Evolutionary conservation across 2,113 vertebrate genomes (phyloP), one percentile per base, ranked within the genome.

Genomic region (Pungitius pungitius): DNA sequence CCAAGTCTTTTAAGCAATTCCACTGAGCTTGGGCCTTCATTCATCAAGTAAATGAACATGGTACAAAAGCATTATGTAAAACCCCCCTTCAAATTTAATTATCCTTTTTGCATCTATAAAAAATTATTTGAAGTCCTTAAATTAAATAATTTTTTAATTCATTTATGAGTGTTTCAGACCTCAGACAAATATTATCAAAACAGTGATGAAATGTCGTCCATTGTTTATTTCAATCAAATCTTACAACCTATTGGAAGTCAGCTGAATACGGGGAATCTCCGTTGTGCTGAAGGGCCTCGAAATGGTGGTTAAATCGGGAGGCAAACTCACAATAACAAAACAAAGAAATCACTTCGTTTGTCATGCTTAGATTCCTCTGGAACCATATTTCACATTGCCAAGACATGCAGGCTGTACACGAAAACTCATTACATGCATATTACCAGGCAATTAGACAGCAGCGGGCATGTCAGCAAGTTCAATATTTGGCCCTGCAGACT

Each of bases 381-480:
- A 87, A 78, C 54, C 47, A 80, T 76, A 59, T 73, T 87, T 67
- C 68, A 85, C 70, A 88, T 78, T 85, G 81, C 85, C 73, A 72
- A 72, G 84, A 88, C 72, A 65, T 79, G 61, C 54, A 57, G 64
- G 56, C 54, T 76, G 70, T 68, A 78, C 82, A 87, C 86, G 73
- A 81, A 82, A 91, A 88, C 75, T 91, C 83, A 88, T 89, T 89
- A 86, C 88, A 87, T 73, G 71, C 84, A 76, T 84, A 86, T 90
- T 88, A 91, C 42, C 62, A 80, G 59, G 64, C 86, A 88, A 89
- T 90, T 91, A 89, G 77, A 77, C 42, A 51, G 58, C 60, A 67
- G 30, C 30, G 61, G 54, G 37, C 58, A 67, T 77, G 74, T 43
- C 65, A 75, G 65, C 20, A 71, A 49, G 45, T 80, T 85, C 64